phyloP scores from a whole-genome alignment of 2,797 vertebrate genomes.

The Chelon auratus region DNA sequence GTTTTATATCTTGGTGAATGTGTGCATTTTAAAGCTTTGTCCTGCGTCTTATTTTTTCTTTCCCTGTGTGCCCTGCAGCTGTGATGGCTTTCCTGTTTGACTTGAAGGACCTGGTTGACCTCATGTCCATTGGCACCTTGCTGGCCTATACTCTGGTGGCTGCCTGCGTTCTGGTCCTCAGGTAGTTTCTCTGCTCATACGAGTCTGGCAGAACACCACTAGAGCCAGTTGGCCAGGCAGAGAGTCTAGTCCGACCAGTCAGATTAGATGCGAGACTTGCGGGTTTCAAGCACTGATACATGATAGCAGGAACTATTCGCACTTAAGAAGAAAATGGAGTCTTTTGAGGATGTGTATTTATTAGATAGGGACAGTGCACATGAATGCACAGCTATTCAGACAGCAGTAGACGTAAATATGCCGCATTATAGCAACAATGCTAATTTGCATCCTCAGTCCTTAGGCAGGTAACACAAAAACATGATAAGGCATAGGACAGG shows the following conservation, averaged over 20 bases:
- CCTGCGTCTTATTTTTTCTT: neutral
- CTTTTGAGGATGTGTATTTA: too few relatives aligned
- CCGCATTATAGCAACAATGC: too few relatives aligned
- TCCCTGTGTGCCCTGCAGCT: constrained; percentile 79
- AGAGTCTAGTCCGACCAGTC: neutral
- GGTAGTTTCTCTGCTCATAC: constrained; percentile 80
- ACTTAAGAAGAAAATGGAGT: too few relatives aligned
- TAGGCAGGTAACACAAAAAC: too few relatives aligned
- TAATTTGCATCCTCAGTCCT: too few relatives aligned
- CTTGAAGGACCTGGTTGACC: constrained; percentile 95
- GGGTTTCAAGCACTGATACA: too few relatives aligned
- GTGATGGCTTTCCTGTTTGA: constrained; percentile 97
- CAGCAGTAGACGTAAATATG: too few relatives aligned
- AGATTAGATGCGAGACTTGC: neutral
- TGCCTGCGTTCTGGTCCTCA: constrained; percentile 94
- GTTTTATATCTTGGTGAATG: neutral
- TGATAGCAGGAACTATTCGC: too few relatives aligned
- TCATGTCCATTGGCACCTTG: constrained; percentile 98
- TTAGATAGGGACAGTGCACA: too few relatives aligned
- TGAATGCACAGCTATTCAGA: too few relatives aligned
- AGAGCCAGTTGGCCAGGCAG: too few relatives aligned
- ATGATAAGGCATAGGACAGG: too few relatives aligned
- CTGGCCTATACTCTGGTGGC: constrained; percentile 97
- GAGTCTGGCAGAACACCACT: neutral
- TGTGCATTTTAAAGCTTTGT: neutral